A percentile compares a stretch with the other conserved stretches of the same genome.
These are phyloP conservation scores for Lucifuga dentata DNA, from an alignment of 2,113 vertebrate genomes.

Conservation along the genomic window DNA sequence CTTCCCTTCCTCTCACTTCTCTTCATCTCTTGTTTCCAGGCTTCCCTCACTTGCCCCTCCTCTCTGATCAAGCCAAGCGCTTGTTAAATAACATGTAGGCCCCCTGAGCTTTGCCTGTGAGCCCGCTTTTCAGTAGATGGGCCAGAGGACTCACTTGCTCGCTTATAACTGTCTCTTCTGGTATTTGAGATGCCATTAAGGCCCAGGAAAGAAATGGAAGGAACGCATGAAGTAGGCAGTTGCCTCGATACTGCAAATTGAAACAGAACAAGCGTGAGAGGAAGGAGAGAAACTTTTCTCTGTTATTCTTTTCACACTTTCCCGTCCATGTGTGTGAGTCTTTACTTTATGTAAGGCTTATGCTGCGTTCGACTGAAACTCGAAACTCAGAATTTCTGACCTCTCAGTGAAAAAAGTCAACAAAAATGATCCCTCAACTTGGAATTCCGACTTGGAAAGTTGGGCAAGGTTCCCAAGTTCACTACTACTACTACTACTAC, in stretches of 20 bases:
- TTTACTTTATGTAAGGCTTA: no score
- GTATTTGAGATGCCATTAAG: slow-evolving; percentile 27
- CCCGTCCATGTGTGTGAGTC: no score
- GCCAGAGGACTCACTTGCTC: slow-evolving; percentile 31
- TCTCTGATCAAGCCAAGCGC: slow-evolving; percentile 6
- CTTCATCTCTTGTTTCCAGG: not conserved
- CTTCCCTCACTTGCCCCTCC: not conserved
- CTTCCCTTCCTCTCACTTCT: slow-evolving; percentile 6
- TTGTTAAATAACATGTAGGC: slow-evolving; percentile 53
- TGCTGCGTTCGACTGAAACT: no score
- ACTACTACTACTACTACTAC: no score
- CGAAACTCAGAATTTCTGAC: no score
- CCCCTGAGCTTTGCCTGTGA: slow-evolving; percentile 43
- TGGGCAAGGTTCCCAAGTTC: no score
- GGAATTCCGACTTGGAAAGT: no score
- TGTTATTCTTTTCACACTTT: no score
- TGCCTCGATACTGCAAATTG: not conserved
- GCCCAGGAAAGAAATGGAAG: slow-evolving; percentile 1
- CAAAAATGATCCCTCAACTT: no score
- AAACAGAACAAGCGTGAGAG: not conserved
- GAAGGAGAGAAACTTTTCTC: no score
- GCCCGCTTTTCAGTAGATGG: slow-evolving; percentile 22
- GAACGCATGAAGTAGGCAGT: slow-evolving; percentile 8
- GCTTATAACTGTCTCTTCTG: slow-evolving; percentile 46
- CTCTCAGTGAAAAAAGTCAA: no score